Evolutionary conservation across 1,140 invertebrate species (phyloP), one percentile per base, ranked within the genome.

Genomic region (Drosophila kohkoa): DNA sequence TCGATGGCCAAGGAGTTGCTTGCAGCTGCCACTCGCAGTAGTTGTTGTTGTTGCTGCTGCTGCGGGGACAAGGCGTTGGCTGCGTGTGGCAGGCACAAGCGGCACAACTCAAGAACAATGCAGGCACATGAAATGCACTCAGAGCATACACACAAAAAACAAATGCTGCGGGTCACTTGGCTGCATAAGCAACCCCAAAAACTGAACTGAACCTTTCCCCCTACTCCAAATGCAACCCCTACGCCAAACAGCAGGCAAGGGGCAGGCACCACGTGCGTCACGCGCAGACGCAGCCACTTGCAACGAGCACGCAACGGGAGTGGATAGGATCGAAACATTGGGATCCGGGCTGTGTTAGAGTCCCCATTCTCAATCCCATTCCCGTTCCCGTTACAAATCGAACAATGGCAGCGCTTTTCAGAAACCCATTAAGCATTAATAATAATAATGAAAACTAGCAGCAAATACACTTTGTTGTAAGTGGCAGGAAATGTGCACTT

Each of bases 401-500:
- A 87, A 87, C 83, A 87, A 87, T 83, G 69, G 75, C 51, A 70
- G 48, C 62, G 77, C 81, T 77, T 85, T 83, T 77, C 69, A 72
- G 60, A 75, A 80, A 75, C 72, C 82, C 83, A 88, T 88, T 88
- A 74, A 88, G 67, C 77, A 87, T 70, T 88, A 77, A 85, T 81
- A 86, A 73, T 73, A 77, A 77, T 55, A 71, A 62, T 72, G 30
- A 68, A 48, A 63, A 73, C 46, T 52, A 77, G 63, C 63, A 57
- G 75, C 63, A 77, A 77, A 55, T 52, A 58, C 43, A 72, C 60
- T 73, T 79, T 87, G 78, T 74, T 88, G 80, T 75, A 87, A 88
- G 82, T 77, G 83, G 82, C 82, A 87, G 82, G 82, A 87, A 87
- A 79, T 83, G 80, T 83, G 83, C 82, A 87, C 82, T 87, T 87